A percentile compares a stretch with the other conserved stretches of the same genome.
These are phyloP conservation scores for Scarus forsteni DNA, from an alignment of 2,797 vertebrate genomes.

Conservation along the genomic window DNA sequence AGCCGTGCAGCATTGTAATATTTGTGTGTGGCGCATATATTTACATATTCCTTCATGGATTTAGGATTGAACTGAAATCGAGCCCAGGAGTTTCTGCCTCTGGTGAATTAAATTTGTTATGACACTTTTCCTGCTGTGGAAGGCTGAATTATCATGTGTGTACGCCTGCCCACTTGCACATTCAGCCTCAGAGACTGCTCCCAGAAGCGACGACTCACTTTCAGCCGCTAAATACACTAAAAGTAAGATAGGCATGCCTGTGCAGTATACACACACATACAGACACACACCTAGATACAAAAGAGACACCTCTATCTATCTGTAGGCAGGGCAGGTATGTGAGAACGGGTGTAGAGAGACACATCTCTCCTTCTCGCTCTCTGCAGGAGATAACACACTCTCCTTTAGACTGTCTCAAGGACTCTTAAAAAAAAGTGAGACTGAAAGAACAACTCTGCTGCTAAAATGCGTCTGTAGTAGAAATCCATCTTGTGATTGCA, in stretches of 20 bases:
- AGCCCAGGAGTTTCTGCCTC: constrained; percentile 77
- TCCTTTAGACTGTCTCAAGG: constrained; percentile 67
- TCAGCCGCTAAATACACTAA: constrained; percentile 57
- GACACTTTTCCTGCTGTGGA: constrained; percentile 73
- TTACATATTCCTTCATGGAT: constrained; percentile 78
- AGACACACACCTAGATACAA: constrained; percentile 13
- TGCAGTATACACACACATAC: constrained; percentile 12
- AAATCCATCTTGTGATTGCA: constrained; percentile 37
- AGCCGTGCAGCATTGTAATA: constrained; percentile 62
- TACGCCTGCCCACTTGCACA: constrained; percentile 64
- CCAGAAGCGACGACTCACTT: constrained; percentile 69
- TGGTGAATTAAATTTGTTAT: constrained; percentile 79
- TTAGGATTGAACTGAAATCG: constrained; percentile 78
- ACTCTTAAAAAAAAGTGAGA: constrained; percentile 49
- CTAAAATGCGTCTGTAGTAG: constrained; percentile 35
- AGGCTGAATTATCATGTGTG: constrained; percentile 69
- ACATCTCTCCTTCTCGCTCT: constrained; percentile 54
- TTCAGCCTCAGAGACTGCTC: constrained; percentile 68
- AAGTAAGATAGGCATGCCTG: constrained; percentile 46
- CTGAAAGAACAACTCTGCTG: constrained; percentile 22
- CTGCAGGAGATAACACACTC: constrained; percentile 68
- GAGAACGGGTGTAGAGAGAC: constrained; percentile 50
- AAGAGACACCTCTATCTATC: constrained; percentile 49
- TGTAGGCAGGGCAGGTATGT: constrained; percentile 65
- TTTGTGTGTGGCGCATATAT: constrained; percentile 71